A percentile compares a stretch with the other conserved stretches of the same genome.
Evolutionary conservation across 2,113 vertebrate species (phyloP).

Genomic region (Osmerus mordax): DNA sequence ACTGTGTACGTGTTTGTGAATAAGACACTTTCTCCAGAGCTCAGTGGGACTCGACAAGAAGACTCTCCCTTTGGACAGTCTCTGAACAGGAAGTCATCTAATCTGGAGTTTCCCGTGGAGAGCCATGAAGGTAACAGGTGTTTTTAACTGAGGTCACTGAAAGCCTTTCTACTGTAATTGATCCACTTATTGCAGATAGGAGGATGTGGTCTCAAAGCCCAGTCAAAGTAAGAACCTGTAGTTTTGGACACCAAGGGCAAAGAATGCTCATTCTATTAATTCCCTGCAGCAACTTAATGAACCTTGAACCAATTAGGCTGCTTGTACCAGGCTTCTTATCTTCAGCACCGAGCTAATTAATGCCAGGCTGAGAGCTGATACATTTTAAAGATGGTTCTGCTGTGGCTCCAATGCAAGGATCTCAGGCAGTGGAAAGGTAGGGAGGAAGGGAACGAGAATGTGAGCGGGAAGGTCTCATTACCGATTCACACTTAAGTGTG

Average conservation of each 20-base stretch:
- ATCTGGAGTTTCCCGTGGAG: not conserved
- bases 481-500: no score
- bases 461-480: no score
- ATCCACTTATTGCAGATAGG: not conserved
- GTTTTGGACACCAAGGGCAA: not conserved
- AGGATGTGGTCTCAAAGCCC: not conserved
- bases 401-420: not conserved
- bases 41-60: no score
- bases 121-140: not conserved
- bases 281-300: slow-evolving; percentile 27
- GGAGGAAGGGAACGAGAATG: not conserved
- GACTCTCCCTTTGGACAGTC: no score
- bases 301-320: slow-evolving; percentile 21
- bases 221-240: not conserved
- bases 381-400: slow-evolving; percentile 12
- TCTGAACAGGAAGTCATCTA: not conserved
- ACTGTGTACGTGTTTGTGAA: no score
- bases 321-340: slow-evolving; percentile 10
- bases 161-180: slow-evolving; percentile 10
- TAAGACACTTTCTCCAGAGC: no score
- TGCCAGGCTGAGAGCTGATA: not conserved
- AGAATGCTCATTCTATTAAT: slow-evolving; percentile 13
- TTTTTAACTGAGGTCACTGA: not conserved
- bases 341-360: slow-evolving; percentile 31
- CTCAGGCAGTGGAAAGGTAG: not conserved